These are phyloP conservation scores for Eremophila alpestris DNA, from an alignment of 2,797 vertebrate genomes.

Conservation along the genomic window DNA sequence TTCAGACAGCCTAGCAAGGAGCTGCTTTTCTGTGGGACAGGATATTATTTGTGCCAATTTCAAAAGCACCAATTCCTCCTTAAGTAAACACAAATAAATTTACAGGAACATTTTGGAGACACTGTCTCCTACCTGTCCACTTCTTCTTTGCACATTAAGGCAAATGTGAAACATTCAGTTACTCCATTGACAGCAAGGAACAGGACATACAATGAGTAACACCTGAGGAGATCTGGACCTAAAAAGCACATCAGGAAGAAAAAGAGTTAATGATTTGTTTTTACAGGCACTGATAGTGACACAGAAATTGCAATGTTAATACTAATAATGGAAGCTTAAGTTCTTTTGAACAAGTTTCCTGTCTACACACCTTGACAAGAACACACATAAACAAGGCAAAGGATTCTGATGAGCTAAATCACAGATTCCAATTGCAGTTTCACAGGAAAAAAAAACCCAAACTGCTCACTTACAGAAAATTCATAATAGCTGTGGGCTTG, in stretches of 20 bases:
- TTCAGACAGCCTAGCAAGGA: not conserved
- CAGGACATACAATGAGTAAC: conserved; percentile 91
- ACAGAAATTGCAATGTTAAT: not conserved
- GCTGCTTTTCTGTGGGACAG: not conserved
- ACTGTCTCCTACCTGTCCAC: conserved; percentile 86
- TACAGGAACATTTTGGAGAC: not conserved
- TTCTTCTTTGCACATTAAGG: conserved; percentile 93
- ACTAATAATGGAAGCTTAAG: not conserved
- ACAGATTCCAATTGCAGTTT: not conserved
- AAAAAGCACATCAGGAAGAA: not conserved
- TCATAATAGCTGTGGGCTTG: not conserved
- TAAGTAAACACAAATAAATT: not conserved
- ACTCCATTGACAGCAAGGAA: conserved; percentile 93
- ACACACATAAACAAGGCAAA: not conserved
- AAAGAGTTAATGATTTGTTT: not conserved
- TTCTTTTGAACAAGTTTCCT: not conserved
- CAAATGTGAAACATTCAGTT: conserved; percentile 94
- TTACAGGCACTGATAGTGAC: not conserved
- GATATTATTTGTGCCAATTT: not conserved
- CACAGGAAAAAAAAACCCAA: not conserved
- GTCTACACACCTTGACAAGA: not conserved
- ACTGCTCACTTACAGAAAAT: not conserved
- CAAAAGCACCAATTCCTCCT: not conserved
- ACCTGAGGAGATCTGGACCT: conserved; percentile 89
- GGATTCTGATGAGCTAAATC: not conserved